phyloP scores from a whole-genome alignment of 2,888 invertebrate species.

The Malachius bipustulatus region DNA sequence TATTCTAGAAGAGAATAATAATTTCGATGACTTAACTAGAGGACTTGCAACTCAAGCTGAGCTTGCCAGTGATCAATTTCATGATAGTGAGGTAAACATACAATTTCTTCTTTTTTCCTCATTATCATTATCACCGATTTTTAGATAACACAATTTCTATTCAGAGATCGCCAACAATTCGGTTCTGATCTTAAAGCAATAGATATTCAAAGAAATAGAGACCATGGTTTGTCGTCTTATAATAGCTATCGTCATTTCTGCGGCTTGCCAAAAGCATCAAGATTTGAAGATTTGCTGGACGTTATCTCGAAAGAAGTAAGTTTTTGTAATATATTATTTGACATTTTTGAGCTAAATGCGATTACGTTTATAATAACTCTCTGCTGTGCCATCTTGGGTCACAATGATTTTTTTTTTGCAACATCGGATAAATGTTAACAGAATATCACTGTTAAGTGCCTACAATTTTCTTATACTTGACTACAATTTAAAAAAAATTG shows the following conservation, averaged over 20 bases:
- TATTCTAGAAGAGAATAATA: slow-evolving; percentile 49
- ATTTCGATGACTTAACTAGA: slow-evolving; percentile 61
- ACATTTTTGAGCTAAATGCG: too few species aligned
- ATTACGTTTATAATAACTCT: too few species aligned
- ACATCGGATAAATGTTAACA: too few species aligned
- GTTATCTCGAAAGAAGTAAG: slow-evolving; percentile 51
- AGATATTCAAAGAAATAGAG: slow-evolving; percentile 77
- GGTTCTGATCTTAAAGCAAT: slow-evolving; percentile 70
- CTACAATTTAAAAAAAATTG: too few species aligned
- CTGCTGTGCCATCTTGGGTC: too few species aligned
- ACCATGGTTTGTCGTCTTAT: slow-evolving; percentile 75
- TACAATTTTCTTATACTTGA: too few species aligned
- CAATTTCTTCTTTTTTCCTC: neutral
- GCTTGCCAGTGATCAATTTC: slow-evolving; percentile 63
- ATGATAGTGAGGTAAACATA: slow-evolving; percentile 55
- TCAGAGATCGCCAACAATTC: slow-evolving; percentile 58
- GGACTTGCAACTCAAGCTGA: slow-evolving; percentile 68
- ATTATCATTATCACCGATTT: slow-evolving; percentile 17
- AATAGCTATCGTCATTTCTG: slow-evolving; percentile 66
- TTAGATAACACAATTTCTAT: slow-evolving; percentile 54
- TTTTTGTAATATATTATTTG: slow-evolving; percentile 13
- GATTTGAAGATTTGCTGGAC: slow-evolving; percentile 59
- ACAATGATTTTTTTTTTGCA: too few species aligned
- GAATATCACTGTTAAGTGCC: too few species aligned
- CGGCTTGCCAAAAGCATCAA: slow-evolving; percentile 53